Conservation (phyloP, 1,140 invertebrate species). For the Armadillidium nasatum region DNA sequence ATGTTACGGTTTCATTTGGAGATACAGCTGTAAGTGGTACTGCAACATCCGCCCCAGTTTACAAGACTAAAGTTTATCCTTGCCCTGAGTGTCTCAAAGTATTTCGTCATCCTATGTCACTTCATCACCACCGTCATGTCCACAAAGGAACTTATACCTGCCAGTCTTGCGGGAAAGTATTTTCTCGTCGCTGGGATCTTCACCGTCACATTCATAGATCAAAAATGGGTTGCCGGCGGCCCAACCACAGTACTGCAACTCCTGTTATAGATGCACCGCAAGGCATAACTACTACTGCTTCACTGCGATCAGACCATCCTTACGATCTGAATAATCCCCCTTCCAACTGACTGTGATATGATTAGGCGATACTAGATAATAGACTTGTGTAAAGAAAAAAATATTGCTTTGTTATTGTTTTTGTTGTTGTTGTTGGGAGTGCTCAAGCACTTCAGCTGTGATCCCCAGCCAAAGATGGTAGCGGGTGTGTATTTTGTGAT, state of each 20-base stretch:
- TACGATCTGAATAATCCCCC: constrained; percentile 43
- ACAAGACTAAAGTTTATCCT: constrained; percentile 44
- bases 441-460: constrained; percentile 37
- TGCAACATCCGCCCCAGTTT: constrained; percentile 32
- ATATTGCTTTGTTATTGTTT: constrained; percentile 41
- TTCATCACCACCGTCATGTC: constrained; percentile 46
- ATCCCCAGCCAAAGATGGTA: constrained; percentile 43
- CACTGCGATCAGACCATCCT: constrained; percentile 33
- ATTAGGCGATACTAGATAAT: constrained; percentile 43
- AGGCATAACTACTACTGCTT: constrained; percentile 22
- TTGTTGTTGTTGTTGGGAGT: constrained; percentile 36
- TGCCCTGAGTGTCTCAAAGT: constrained; percentile 47
- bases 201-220: constrained; percentile 45
- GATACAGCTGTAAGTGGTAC: constrained; percentile 24
- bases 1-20: constrained; percentile 17
- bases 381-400: constrained; percentile 33
- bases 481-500: constrained; percentile 18
- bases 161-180: constrained; percentile 46
- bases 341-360: constrained; percentile 44
- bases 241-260: constrained; percentile 34
- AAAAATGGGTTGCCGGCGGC: constrained; percentile 42
- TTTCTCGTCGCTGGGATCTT: constrained; percentile 46
- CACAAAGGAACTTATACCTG: constrained; percentile 47
- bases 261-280: constrained; percentile 20
- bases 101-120: constrained; percentile 46